Evolutionary conservation across 2,113 vertebrate species (phyloP).

Genomic region (Onychostruthus taczanowskii): DNA sequence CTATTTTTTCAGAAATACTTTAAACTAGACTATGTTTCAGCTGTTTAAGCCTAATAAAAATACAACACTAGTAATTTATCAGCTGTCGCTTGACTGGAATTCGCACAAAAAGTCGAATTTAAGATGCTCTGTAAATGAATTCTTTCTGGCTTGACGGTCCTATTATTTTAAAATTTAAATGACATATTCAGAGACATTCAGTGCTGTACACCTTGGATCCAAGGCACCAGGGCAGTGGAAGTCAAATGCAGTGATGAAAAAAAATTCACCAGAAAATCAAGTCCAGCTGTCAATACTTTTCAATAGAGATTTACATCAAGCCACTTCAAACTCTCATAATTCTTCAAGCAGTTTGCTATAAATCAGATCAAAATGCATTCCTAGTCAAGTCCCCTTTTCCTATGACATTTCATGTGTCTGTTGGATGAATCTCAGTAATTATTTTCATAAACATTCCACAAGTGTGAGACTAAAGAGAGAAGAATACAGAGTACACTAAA

Average conservation of each 20-base stretch:
- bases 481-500: neutral
- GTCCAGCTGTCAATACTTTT: conserved; percentile 31
- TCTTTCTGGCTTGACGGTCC: neutral
- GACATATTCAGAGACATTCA: neutral
- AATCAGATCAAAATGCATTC: conserved; percentile 25
- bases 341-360: neutral
- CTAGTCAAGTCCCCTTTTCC: neutral
- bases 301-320: conserved; percentile 33
- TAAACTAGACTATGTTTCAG: neutral
- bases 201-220: neutral
- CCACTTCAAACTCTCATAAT: conserved; percentile 15
- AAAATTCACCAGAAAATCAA: neutral
- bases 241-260: neutral
- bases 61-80: neutral
- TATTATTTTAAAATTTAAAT: conserved; percentile 34
- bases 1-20: neutral
- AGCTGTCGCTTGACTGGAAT: neutral
- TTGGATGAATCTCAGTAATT: neutral
- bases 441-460: neutral
- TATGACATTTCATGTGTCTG: neutral
- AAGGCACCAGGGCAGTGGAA: neutral
- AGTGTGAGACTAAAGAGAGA: neutral
- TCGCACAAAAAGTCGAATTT: conserved; percentile 3
- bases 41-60: conserved; percentile 37
- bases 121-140: neutral